Conservation (phyloP, 2,888 invertebrate genomes). For the Elysia crispata region DNA sequence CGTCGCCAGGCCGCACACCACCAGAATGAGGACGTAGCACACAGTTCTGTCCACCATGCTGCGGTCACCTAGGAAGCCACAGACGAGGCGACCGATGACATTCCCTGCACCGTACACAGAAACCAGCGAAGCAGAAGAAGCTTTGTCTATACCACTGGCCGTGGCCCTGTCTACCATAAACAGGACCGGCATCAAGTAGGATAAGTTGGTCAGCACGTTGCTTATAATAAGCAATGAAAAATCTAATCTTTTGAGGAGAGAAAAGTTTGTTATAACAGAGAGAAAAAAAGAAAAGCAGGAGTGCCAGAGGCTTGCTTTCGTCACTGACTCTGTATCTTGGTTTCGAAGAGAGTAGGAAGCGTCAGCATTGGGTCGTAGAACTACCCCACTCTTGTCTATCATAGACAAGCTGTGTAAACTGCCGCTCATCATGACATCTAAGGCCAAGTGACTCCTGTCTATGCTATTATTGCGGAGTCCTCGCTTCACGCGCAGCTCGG, state of each 20-base stretch:
- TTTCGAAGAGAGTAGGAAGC: no score
- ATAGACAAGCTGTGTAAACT: no score
- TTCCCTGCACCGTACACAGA: background rate
- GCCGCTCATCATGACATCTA: no score
- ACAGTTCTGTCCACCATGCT: background rate
- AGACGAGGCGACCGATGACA: background rate
- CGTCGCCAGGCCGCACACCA: background rate
- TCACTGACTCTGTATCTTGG: no score
- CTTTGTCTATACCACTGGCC: constrained; percentile 10
- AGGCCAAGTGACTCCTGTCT: no score
- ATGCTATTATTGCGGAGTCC: no score
- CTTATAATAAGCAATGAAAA: background rate
- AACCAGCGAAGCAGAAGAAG: background rate
- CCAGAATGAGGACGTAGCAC: background rate
- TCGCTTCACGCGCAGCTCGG: no score
- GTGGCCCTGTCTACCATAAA: constrained; percentile 2
- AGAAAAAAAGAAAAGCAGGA: no score
- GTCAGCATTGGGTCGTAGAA: no score
- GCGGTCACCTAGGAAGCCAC: background rate
- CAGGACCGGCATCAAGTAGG: constrained; percentile 5
- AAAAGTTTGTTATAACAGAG: background rate
- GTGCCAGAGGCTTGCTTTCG: no score
- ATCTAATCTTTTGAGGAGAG: background rate
- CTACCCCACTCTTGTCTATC: no score
- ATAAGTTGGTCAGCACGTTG: background rate